Evolutionary conservation across 2,888 invertebrate species (phyloP).

Genomic region (Sceliomorpha sp.): DNA sequence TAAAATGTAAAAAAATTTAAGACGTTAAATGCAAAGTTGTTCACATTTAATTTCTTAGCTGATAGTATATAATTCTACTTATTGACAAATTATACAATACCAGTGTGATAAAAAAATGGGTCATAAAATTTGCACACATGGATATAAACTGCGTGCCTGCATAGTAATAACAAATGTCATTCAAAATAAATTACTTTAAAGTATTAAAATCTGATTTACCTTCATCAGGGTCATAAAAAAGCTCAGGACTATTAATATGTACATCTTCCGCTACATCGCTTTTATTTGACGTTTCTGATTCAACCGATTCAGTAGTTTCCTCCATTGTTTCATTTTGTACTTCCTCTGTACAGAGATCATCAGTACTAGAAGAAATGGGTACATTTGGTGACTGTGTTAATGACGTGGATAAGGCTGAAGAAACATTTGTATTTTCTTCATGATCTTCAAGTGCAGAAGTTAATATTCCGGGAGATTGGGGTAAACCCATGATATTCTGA

Average conservation of each 20-base stretch:
- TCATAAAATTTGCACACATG: too few relatives aligned
- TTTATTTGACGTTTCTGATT: constrained; percentile 18
- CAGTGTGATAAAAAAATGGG: too few relatives aligned
- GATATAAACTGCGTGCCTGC: too few relatives aligned
- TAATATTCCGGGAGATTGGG: constrained; percentile 46
- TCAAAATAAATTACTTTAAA: too few relatives aligned
- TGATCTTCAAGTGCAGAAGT: constrained; percentile 48
- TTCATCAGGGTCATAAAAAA: constrained; percentile 67
- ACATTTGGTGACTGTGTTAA: constrained; percentile 14
- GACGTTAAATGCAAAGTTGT: too few relatives aligned
- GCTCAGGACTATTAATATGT: constrained; percentile 27
- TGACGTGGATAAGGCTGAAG: constrained; percentile 10
- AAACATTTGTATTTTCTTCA: background rate
- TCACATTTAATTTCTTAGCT: too few relatives aligned
- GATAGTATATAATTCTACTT: too few relatives aligned
- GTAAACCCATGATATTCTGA: constrained; percentile 82
- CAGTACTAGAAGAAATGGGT: constrained; percentile 11
- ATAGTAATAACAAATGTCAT: too few relatives aligned
- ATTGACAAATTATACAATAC: too few relatives aligned
- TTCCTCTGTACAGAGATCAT: constrained; percentile 19
- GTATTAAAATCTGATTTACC: constrained; percentile 60
- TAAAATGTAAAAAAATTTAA: too few relatives aligned
- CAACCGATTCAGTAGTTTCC: too few relatives aligned
- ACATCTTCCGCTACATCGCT: constrained; percentile 12
- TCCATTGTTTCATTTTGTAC: constrained; percentile 16